Evolutionary conservation across 2,797 vertebrate genomes (phyloP).

Genomic region (Sphaeramia orbicularis): DNA sequence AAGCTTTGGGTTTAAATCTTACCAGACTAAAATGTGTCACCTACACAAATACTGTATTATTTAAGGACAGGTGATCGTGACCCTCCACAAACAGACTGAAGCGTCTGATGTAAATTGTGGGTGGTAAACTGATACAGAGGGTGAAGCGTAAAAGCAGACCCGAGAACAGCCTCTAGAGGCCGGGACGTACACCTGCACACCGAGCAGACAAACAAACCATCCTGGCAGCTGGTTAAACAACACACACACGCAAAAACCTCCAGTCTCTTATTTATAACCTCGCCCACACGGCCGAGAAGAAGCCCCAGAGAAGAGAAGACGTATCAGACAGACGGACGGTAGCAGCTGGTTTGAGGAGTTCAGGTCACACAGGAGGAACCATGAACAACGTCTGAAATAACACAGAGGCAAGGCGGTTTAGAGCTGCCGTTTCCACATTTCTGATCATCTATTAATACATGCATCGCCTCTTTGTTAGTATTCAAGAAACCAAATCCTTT

Average conservation of each 20-base stretch:
- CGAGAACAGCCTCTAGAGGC: slow-evolving; percentile 64
- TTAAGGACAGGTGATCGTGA: slow-evolving; percentile 65
- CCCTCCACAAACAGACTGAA: slow-evolving; percentile 44
- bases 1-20: too few relatives aligned
- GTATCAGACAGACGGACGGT: slow-evolving; percentile 64
- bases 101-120: slow-evolving; percentile 30
- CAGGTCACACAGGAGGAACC: slow-evolving; percentile 51
- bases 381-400: slow-evolving; percentile 27
- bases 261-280: slow-evolving; percentile 79
- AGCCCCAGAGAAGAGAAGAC: slow-evolving; percentile 56
- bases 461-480: neutral
- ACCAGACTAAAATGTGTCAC: too few relatives aligned
- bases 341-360: slow-evolving; percentile 70
- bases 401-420: neutral
- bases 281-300: slow-evolving; percentile 64
- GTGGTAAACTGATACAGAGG: slow-evolving; percentile 16
- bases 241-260: slow-evolving; percentile 56
- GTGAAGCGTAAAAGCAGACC: slow-evolving; percentile 30
- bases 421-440: neutral
- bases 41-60: too few relatives aligned
- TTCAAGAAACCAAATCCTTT: too few relatives aligned
- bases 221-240: slow-evolving; percentile 81
- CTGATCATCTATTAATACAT: neutral
- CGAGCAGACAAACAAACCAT: slow-evolving; percentile 62
- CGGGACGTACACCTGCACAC: slow-evolving; percentile 68